These are phyloP conservation scores for Cremastobaeus sp. DNA, from an alignment of 2,888 invertebrate genomes.

Conservation along the genomic window DNA sequence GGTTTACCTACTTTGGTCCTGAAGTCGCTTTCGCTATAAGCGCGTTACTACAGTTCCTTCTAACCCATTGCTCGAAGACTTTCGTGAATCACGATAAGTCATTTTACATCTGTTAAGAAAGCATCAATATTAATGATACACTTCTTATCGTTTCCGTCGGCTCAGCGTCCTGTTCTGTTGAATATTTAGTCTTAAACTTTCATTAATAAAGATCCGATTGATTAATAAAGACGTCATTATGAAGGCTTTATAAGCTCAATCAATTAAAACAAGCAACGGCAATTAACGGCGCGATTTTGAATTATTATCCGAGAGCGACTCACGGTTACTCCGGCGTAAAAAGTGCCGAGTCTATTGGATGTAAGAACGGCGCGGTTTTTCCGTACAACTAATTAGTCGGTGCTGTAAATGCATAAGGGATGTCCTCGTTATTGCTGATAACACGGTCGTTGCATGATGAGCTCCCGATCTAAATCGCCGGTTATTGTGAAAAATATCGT, in stretches of 20 bases:
- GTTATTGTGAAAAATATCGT: too few species aligned
- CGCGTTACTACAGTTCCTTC: slow-evolving; percentile 30
- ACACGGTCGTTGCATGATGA: too few species aligned
- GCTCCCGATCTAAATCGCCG: too few species aligned
- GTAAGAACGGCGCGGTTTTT: too few species aligned
- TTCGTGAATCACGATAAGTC: slow-evolving; percentile 34
- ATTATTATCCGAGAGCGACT: too few species aligned
- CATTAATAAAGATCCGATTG: slow-evolving; percentile 12
- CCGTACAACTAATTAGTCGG: too few species aligned
- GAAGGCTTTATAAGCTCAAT: slow-evolving; percentile 17
- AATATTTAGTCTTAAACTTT: background rate
- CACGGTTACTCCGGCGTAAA: too few species aligned
- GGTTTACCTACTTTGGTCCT: slow-evolving; percentile 63
- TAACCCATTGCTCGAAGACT: slow-evolving; percentile 23
- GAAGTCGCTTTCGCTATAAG: slow-evolving; percentile 40
- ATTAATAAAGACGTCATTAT: slow-evolving; percentile 23
- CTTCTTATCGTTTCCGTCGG: background rate
- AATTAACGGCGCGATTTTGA: slow-evolving; percentile 8
- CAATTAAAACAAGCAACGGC: slow-evolving; percentile 11
- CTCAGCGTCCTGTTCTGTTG: background rate
- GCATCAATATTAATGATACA: slow-evolving; percentile 21
- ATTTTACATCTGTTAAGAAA: slow-evolving; percentile 20
- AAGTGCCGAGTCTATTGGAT: too few species aligned
- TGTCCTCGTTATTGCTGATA: too few species aligned
- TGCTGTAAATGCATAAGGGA: too few species aligned